Percentiles rank a stretch among this genome's conserved stretches.
Evolutionary conservation across 2,888 invertebrate species (phyloP).

Genomic region (Agrotis puta): DNA sequence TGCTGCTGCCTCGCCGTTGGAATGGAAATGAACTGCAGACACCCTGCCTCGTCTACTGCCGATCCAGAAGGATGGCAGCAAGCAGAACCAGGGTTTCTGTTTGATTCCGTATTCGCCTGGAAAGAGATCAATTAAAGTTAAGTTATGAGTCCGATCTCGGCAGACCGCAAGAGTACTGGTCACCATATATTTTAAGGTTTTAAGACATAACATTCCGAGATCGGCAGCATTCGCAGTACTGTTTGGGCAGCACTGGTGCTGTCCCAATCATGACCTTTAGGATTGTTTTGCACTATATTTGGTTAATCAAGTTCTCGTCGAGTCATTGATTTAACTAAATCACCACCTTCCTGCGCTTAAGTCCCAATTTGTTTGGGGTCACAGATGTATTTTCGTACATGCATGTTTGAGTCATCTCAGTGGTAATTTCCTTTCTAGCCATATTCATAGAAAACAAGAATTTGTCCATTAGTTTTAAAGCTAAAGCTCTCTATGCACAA

Average conservation of each 20-base stretch:
- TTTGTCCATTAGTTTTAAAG: too few relatives aligned
- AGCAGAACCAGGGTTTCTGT: conserved; percentile 94
- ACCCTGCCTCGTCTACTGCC: conserved; percentile 85
- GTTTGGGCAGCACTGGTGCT: too few relatives aligned
- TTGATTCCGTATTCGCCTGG: conserved; percentile 95
- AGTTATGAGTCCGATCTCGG: too few relatives aligned
- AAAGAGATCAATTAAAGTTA: not conserved
- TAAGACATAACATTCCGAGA: too few relatives aligned
- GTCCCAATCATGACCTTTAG: too few relatives aligned
- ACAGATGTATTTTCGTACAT: not conserved
- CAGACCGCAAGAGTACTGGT: too few relatives aligned
- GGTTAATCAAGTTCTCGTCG: too few relatives aligned
- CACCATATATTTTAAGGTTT: too few relatives aligned
- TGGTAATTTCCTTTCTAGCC: not conserved
- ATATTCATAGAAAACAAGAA: not conserved
- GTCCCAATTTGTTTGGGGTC: not conserved
- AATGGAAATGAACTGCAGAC: conserved; percentile 85
- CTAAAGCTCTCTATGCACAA: too few relatives aligned
- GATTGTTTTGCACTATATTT: too few relatives aligned
- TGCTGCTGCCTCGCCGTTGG: conserved; percentile 85
- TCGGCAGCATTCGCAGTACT: too few relatives aligned
- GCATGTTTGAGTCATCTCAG: not conserved
- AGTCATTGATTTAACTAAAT: not conserved
- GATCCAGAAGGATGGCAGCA: conserved; percentile 94
- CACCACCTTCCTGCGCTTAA: not conserved